These are phyloP conservation scores for Tarsius wallacei DNA, from an alignment of 2,797 vertebrate genomes.

Conservation along the genomic window DNA sequence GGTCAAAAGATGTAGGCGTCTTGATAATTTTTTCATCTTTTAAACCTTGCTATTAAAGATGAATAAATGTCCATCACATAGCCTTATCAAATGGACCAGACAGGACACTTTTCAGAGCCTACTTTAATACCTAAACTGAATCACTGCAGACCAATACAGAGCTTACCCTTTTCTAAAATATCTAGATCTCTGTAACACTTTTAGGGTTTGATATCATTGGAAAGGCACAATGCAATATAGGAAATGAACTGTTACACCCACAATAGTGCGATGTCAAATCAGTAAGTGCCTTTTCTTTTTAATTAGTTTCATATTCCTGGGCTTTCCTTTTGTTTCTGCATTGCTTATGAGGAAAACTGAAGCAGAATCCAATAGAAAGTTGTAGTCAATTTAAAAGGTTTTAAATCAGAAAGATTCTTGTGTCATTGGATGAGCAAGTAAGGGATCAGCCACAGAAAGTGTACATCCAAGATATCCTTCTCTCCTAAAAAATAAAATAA, in stretches of 20 bases:
- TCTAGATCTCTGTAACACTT: neutral
- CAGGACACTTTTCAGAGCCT: conserved; percentile 61
- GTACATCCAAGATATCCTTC: conserved; percentile 33
- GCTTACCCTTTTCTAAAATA: neutral
- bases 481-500: conserved; percentile 65
- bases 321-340: conserved; percentile 78
- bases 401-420: conserved; percentile 71
- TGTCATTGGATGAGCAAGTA: neutral
- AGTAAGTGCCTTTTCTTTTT: conserved; percentile 65
- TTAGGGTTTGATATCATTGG: neutral
- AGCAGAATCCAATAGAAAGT: conserved; percentile 59
- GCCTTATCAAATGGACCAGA: conserved; percentile 65
- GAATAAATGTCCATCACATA: conserved; percentile 63
- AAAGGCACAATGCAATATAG: conserved; percentile 54
- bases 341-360: conserved; percentile 69
- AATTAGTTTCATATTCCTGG: conserved; percentile 43
- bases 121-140: conserved; percentile 54
- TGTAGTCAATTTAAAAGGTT: conserved; percentile 55
- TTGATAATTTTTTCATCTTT: conserved; percentile 57
- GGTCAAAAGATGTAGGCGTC: conserved; percentile 61
- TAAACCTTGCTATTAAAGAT: conserved; percentile 75
- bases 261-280: neutral
- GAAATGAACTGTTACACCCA: conserved; percentile 25
- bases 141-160: conserved; percentile 23
- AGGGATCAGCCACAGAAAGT: conserved; percentile 59